Percentiles rank a stretch among this genome's conserved stretches.
These are phyloP conservation scores for Euglossa dilemma DNA, from an alignment of 1,140 invertebrate species.

Conservation along the genomic window DNA sequence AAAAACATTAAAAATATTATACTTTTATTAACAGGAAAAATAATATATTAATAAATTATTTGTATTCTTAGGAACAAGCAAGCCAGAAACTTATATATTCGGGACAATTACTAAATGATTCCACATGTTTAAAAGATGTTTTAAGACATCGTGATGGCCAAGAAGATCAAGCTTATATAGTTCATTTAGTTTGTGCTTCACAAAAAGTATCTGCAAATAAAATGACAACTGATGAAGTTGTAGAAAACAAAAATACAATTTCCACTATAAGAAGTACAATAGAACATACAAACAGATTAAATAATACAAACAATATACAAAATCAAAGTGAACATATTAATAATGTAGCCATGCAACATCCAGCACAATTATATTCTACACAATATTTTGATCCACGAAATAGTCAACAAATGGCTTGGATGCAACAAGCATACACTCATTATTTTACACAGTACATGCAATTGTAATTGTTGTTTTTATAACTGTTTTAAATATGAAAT, in stretches of 20 bases:
- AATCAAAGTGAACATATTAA: constrained; percentile 38
- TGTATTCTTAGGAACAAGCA: constrained; percentile 86
- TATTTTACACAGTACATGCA: constrained; percentile 94
- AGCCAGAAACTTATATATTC: constrained; percentile 96
- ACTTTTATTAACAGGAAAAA: background rate
- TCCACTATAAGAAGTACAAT: constrained; percentile 35
- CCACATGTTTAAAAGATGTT: constrained; percentile 90
- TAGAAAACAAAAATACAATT: constrained; percentile 36
- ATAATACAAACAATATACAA: constrained; percentile 27
- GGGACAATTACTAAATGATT: constrained; percentile 92
- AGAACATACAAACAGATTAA: constrained; percentile 39
- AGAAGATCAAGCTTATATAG: constrained; percentile 83
- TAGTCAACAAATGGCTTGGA: constrained; percentile 86
- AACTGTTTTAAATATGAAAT: background rate
- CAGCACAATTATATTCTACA: constrained; percentile 68
- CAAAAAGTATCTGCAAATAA: constrained; percentile 70
- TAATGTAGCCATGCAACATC: constrained; percentile 52
- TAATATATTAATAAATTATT: constrained; percentile 27
- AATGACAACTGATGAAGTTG: constrained; percentile 51
- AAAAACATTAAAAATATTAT: background rate
- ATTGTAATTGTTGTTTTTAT: constrained; percentile 81
- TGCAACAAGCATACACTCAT: constrained; percentile 93
- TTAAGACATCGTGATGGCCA: constrained; percentile 88
- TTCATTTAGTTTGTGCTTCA: constrained; percentile 91
- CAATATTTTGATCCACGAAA: constrained; percentile 77